Evolutionary conservation across 2,113 vertebrate genomes (phyloP).

Genomic region (Macaca mulatta): DNA sequence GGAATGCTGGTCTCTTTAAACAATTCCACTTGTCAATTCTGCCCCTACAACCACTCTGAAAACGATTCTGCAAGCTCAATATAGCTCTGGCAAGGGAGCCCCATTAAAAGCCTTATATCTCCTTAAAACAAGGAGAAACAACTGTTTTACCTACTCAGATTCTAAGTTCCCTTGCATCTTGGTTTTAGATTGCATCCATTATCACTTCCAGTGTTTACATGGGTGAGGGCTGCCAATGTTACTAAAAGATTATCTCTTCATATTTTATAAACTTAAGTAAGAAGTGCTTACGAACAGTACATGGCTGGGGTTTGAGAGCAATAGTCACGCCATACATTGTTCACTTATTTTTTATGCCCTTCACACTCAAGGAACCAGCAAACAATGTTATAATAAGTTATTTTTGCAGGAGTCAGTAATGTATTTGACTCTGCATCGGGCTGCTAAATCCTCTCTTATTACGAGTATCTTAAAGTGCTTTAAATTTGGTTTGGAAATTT

Average conservation of each 20-base stretch:
- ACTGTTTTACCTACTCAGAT: background rate
- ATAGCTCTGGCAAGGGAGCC: background rate
- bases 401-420: background rate
- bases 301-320: background rate
- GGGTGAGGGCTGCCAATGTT: background rate
- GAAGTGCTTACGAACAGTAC: background rate
- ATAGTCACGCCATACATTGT: fast-evolving
- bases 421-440: background rate
- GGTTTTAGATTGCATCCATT: background rate
- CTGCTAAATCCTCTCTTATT: background rate
- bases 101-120: background rate
- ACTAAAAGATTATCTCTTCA: background rate
- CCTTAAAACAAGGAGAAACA: background rate
- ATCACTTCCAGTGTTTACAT: background rate
- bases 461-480: background rate
- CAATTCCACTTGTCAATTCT: background rate
- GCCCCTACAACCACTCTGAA: background rate
- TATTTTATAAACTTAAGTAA: background rate
- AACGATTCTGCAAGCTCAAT: background rate
- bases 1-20: background rate
- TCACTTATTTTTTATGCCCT: background rate
- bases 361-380: background rate
- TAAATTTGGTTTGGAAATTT: background rate
- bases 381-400: background rate
- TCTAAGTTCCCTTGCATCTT: background rate